These are phyloP conservation scores for Tenthredo distinguenda DNA, from an alignment of 2,888 invertebrate species.

Conservation along the genomic window DNA sequence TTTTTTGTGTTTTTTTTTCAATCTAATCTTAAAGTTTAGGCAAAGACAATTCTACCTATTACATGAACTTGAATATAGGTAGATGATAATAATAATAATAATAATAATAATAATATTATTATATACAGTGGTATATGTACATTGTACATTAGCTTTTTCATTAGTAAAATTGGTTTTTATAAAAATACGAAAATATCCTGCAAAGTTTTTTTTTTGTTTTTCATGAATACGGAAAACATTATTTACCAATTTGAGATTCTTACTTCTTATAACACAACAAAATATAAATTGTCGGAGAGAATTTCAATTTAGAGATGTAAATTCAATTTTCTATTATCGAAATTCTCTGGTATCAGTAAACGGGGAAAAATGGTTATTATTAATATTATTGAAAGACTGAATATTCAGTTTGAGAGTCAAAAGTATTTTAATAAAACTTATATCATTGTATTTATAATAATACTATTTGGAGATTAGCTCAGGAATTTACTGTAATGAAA, in stretches of 20 bases:
- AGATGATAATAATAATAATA: not conserved
- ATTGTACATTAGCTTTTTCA: not conserved
- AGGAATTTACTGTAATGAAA: not conserved
- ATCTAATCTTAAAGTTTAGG: not conserved
- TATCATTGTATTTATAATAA: slow-evolving; percentile 17
- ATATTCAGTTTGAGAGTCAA: not conserved
- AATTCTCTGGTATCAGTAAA: not conserved
- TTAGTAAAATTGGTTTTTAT: slow-evolving; percentile 21
- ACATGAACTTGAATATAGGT: not conserved
- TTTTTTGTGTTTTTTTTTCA: not conserved
- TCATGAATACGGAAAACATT: not conserved
- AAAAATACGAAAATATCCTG: slow-evolving; percentile 44
- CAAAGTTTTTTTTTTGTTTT: not conserved
- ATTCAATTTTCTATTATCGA: not conserved
- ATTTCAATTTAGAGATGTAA: not conserved
- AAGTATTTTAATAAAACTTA: slow-evolving; percentile 18
- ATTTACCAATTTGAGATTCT: slow-evolving; percentile 11
- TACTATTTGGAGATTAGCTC: slow-evolving; percentile 35
- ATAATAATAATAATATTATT: not conserved
- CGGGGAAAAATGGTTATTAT: not conserved
- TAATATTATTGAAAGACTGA: slow-evolving; percentile 1
- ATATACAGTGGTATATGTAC: not conserved
- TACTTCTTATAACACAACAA: not conserved
- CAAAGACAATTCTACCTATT: not conserved
- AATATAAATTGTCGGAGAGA: not conserved